phyloP scores from a whole-genome alignment of 2,113 vertebrate genomes.

The Typhlomys cinereus region DNA sequence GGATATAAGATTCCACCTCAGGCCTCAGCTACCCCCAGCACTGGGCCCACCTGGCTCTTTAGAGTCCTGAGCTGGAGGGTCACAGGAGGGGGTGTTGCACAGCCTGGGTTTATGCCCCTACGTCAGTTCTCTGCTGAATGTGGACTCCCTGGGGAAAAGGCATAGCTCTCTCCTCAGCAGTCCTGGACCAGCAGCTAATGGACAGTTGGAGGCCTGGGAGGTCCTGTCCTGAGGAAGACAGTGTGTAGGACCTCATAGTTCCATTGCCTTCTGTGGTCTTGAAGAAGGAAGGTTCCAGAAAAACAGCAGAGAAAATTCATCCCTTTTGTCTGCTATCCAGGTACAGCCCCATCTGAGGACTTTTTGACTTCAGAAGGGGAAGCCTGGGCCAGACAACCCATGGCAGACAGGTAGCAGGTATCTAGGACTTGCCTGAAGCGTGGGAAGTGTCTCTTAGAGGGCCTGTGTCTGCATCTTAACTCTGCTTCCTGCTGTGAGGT shows the following conservation, averaged over 20 bases:
- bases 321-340: neutral
- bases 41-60: neutral
- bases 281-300: neutral
- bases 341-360: neutral
- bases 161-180: accelerated
- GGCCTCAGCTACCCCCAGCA: accelerated
- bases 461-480: too few relatives aligned
- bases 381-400: accelerated
- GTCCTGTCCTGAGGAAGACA: accelerated
- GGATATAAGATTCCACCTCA: neutral
- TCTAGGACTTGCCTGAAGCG: accelerated
- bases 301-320: neutral
- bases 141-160: neutral
- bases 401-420: neutral
- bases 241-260: neutral
- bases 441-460: neutral
- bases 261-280: neutral
- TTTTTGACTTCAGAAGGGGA: neutral
- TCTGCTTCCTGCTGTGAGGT: neutral
- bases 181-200: neutral
- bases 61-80: neutral
- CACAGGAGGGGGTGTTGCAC: too few relatives aligned
- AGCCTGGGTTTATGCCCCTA: neutral
- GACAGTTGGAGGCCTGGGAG: neutral
- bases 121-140: accelerated